Evolutionary conservation across 2,888 invertebrate genomes (phyloP).

Genomic region (Orgyia antiqua): DNA sequence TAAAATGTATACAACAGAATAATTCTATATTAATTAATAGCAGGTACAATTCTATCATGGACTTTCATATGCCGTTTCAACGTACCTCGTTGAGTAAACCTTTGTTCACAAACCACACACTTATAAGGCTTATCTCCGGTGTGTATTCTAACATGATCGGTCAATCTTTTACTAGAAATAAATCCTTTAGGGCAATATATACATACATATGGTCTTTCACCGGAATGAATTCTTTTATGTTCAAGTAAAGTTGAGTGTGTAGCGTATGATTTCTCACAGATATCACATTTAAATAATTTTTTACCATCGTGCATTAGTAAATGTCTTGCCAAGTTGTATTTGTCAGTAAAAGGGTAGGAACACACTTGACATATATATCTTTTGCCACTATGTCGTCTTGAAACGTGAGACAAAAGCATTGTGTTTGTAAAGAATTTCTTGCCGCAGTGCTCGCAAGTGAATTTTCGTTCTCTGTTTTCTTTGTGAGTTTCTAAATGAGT

Average conservation of each 20-base stretch:
- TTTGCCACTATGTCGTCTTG: slow-evolving; percentile 47
- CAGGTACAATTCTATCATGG: slow-evolving; percentile 38
- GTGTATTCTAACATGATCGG: slow-evolving; percentile 60
- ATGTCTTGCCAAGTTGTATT: slow-evolving; percentile 59
- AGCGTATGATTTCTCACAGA: slow-evolving; percentile 56
- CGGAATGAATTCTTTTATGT: slow-evolving; percentile 65
- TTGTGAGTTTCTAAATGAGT: slow-evolving; percentile 61
- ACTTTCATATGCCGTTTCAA: slow-evolving; percentile 66
- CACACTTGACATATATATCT: slow-evolving; percentile 63
- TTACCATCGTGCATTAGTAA: slow-evolving; percentile 58
- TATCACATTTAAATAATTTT: slow-evolving; percentile 55
- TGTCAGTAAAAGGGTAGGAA: slow-evolving; percentile 58
- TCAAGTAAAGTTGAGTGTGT: slow-evolving; percentile 47
- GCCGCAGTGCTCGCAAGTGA: slow-evolving; percentile 63
- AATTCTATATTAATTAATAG: slow-evolving; percentile 10
- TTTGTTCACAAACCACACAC: slow-evolving; percentile 55
- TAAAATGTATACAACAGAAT: no score
- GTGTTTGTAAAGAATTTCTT: slow-evolving; percentile 61
- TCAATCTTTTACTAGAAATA: slow-evolving; percentile 51
- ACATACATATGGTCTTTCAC: slow-evolving; percentile 57
- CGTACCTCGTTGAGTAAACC: slow-evolving; percentile 63
- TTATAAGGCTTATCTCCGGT: slow-evolving; percentile 65
- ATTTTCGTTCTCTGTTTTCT: slow-evolving; percentile 49
- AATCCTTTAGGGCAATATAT: slow-evolving; percentile 55
- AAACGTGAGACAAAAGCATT: slow-evolving; percentile 45